phyloP scores from a whole-genome alignment of 2,113 vertebrate species.

The Nipponia nippon region DNA sequence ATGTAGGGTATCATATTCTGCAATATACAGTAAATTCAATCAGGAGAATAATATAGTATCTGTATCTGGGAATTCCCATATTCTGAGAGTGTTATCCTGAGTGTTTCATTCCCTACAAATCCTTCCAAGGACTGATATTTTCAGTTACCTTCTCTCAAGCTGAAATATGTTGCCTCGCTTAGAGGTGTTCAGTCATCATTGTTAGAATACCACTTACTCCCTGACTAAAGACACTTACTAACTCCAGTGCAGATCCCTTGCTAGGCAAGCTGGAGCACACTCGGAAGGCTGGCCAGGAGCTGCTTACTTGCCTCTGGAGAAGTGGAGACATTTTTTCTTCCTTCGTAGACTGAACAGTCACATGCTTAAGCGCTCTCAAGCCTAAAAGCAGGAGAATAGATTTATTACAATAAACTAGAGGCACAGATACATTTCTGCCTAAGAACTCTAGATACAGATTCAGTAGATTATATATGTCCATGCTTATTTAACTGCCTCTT shows the following conservation, averaged over 20 bases:
- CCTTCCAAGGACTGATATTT: background rate
- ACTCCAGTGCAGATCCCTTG: background rate
- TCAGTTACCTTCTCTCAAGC: background rate
- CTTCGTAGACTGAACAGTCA: background rate
- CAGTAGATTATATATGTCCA: background rate
- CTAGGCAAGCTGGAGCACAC: background rate
- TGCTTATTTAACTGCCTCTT: background rate
- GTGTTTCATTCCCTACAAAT: background rate
- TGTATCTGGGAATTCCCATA: background rate
- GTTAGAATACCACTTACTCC: background rate
- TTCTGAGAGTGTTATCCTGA: background rate
- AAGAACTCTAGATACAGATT: background rate
- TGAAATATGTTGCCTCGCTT: background rate
- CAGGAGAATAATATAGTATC: background rate
- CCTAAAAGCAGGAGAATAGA: background rate
- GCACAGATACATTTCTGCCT: background rate
- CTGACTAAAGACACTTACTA: background rate
- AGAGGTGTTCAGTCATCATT: background rate
- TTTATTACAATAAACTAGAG: background rate
- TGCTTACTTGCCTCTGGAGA: background rate
- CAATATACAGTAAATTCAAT: background rate
- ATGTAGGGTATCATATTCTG: background rate
- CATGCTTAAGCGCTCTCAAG: background rate
- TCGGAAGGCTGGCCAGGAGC: background rate
- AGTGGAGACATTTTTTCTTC: background rate